Base-by-base conservation (phyloP, 2,888 invertebrate genomes). In the Athalia cordata region DNA sequence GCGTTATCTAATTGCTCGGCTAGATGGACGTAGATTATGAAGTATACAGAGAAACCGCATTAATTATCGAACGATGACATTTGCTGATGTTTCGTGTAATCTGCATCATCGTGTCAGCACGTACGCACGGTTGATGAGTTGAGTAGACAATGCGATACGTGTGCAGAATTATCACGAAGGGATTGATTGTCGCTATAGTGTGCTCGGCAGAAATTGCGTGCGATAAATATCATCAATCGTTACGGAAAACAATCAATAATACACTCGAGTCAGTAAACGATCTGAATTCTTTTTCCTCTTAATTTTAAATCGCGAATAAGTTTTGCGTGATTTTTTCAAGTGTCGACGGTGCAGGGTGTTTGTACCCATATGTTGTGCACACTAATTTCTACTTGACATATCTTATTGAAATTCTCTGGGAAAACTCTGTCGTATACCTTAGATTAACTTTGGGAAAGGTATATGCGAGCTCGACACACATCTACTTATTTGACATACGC, bases 31-130 rank as follows among this genome's bases (percentile, higher is more conserved):
- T n/a, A 55, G 55, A 55, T 7, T 55, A n/a, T 55, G n/a, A 11
- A 9, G n/a, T 55, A 9, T 55, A 7, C n/a, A 9, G 0, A 29
- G 29, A 29, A 29, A 29, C 29, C 29, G 29, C 29, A 29, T 29
- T 29, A 47, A n/a, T 66, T 7, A 45, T 45, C 6, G 66, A n/a
- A 4, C 15, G 15, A 50, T 67, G 49, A 43, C 45, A 67, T 67
- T 67, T 67, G 50, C 7, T 67, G 8, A 67, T 50, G 49, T 50
- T 52, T 9, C 50, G 49, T 67, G 49, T 50, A 67, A 67, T 67
- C 67, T 55, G n/a, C 55, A 67, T 8, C 13, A 50, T 67, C 15
- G 13, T 8, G 50, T 52, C 49, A 50, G 50, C 15, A 67, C 49
- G 67, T 67, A 52, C 49, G 13, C 2, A 55, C 55, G 55, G 9